Percentiles rank a stretch among this genome's conserved stretches.
Evolutionary conservation across 1,140 invertebrate genomes (phyloP).

Genomic region (Hydropsyche tenuis): DNA sequence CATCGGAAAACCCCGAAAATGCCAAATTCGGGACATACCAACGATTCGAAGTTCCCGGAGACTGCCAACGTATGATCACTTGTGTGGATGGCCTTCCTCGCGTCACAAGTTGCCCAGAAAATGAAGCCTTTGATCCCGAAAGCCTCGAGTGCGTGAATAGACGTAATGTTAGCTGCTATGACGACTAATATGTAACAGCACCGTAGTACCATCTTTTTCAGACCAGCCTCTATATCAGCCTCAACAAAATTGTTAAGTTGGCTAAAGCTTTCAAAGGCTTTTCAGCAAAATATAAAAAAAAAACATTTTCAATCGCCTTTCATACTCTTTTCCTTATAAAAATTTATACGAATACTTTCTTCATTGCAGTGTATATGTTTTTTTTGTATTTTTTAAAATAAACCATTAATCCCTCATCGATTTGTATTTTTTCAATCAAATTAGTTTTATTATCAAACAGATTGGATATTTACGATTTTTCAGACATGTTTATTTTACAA

Average conservation of each 20-base stretch:
- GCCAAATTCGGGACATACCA: conserved; percentile 92
- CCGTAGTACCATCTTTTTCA: too few relatives aligned
- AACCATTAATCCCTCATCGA: not conserved
- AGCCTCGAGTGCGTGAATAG: conserved; percentile 83
- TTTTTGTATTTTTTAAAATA: not conserved
- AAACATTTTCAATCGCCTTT: too few relatives aligned
- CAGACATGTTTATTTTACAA: not conserved
- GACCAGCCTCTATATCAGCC: too few relatives aligned
- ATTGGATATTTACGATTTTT: too few relatives aligned
- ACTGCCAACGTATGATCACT: conserved; percentile 83
- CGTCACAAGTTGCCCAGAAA: conserved; percentile 84
- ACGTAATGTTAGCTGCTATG: conserved; percentile 71
- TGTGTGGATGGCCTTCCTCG: conserved; percentile 87
- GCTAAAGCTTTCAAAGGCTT: too few relatives aligned
- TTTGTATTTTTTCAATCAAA: not conserved
- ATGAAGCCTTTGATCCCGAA: conserved; percentile 83
- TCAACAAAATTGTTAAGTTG: too few relatives aligned
- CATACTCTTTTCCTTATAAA: too few relatives aligned
- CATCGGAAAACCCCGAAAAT: conserved; percentile 75
- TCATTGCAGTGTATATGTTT: too few relatives aligned
- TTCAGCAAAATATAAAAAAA: too few relatives aligned
- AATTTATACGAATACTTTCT: too few relatives aligned
- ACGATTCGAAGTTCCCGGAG: conserved; percentile 82
- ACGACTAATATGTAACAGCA: conserved; percentile 27
- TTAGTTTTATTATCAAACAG: not conserved